phyloP scores from a whole-genome alignment of 2,888 invertebrate species.

The Eustalomyia histrio region DNA sequence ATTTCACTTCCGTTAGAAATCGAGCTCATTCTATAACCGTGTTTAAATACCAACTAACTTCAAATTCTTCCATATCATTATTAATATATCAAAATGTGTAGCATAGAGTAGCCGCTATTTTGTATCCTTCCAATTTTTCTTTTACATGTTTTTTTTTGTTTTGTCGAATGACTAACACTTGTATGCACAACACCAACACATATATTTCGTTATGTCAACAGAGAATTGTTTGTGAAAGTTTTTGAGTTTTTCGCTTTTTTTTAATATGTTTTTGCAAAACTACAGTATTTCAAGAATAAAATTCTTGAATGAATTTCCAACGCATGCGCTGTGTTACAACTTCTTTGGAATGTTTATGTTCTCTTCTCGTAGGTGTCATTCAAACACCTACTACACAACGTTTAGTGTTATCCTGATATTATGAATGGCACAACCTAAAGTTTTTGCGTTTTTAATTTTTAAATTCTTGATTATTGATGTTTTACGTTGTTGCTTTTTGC shows the following conservation, averaged over 20 bases:
- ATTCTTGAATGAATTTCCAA: constrained; percentile 71
- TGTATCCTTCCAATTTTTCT: constrained; percentile 52
- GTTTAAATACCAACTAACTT: constrained; percentile 62
- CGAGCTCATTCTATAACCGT: constrained; percentile 56
- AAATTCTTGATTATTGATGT: constrained; percentile 5
- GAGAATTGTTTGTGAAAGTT: constrained; percentile 57
- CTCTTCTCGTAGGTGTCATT: constrained; percentile 59
- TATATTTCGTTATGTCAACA: constrained; percentile 59
- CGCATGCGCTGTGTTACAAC: constrained; percentile 60
- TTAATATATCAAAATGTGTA: constrained; percentile 53
- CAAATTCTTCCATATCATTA: constrained; percentile 62
- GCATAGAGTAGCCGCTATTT: constrained; percentile 56
- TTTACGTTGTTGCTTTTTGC: constrained; percentile 4
- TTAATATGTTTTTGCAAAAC: constrained; percentile 19
- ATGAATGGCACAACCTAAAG: constrained; percentile 20
- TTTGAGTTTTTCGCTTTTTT: no score
- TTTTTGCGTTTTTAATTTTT: not conserved
- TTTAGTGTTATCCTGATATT: constrained; percentile 36
- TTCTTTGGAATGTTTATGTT: constrained; percentile 46
- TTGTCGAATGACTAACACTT: constrained; percentile 44
- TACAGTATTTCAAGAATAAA: constrained; percentile 42
- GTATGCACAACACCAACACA: constrained; percentile 53
- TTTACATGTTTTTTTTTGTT: not conserved
- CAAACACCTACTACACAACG: constrained; percentile 51
- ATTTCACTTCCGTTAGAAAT: constrained; percentile 23